Evolutionary conservation across 2,888 invertebrate species (phyloP).

Genomic region (Unio pictorum): DNA sequence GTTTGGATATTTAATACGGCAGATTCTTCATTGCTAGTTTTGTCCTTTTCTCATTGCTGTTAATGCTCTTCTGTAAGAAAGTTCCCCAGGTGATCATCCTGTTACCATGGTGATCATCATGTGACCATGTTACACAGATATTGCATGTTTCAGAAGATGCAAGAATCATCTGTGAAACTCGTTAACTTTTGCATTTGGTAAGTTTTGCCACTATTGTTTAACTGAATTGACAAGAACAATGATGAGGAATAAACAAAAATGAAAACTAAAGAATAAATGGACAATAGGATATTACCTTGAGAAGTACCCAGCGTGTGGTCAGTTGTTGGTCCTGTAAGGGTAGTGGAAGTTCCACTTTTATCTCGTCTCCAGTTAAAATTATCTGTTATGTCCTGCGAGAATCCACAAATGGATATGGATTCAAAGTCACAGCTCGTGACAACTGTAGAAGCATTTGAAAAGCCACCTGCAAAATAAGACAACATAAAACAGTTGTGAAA

Average conservation of each 20-base stretch:
- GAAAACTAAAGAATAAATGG: too few species aligned
- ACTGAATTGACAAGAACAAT: background rate
- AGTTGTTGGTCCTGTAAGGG: conserved; percentile 40
- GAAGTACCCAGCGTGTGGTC: conserved; percentile 34
- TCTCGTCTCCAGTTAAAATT: conserved; percentile 59
- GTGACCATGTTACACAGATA: too few species aligned
- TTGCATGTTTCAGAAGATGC: too few species aligned
- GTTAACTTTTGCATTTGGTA: background rate
- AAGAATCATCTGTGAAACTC: too few species aligned
- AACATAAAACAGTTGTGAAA: too few species aligned
- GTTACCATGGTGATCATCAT: too few species aligned
- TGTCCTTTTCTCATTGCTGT: too few species aligned
- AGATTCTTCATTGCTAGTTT: too few species aligned
- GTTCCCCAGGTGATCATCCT: too few species aligned
- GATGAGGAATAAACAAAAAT: background rate
- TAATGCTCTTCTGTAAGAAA: too few species aligned
- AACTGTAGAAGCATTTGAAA: background rate
- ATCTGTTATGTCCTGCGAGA: conserved; percentile 44
- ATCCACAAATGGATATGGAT: conserved; percentile 46
- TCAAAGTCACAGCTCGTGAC: conserved; percentile 53
- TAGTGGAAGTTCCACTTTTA: conserved; percentile 28
- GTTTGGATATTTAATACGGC: too few species aligned
- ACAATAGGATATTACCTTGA: conserved; percentile 8
- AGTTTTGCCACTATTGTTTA: background rate
- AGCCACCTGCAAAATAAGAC: too few species aligned